Base-by-base conservation (phyloP, 2,113 vertebrate species). In the Saccopteryx bilineata region DNA sequence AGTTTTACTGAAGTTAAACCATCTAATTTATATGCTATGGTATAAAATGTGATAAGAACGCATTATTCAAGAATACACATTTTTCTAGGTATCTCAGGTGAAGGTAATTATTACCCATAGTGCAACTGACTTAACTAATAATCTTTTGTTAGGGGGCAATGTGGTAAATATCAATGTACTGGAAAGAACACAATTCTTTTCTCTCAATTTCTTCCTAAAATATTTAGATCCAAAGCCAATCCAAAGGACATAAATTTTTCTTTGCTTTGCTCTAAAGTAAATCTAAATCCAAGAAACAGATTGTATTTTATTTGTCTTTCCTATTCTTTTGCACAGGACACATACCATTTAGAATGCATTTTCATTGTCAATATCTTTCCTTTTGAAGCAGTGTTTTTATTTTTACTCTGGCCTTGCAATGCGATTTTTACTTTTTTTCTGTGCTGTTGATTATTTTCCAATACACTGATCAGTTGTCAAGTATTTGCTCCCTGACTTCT, bases 381-480 rank as follows among this genome's bases (percentile, higher is more conserved):
- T 90, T 92, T 76, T 90, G 46, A 94, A 85, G 33, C 28, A 60
- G 4, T 31, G 65, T 74, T 94, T 96, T 95, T 63, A 83, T 65
- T 80, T 95, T 95, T 39, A 58, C 11, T 86, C 72, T 78, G 83
- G 72, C 9, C 39, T 48, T 61, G 10, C 23, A 83, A 80, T 63
- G 79, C 65, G 17, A 92, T 80, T 85, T 69, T 84, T 63, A 88
- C 23, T 52, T 95, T 82, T 28, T 68, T 85, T 75, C 65, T 95
- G 11, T 90, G 31, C 21, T 92, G 33, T 71, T 94, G 66, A 95
- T 91, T 88, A 85, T 92, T 94, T 95, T 97, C 58, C 81, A 94
- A 79, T 60, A 95, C 72, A 85, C 91, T 94, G 63, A 95, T 96
- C 86, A 89, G 23, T 75, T 90, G 92, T 96, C 90, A 94, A 76